These are phyloP conservation scores for Oryctolagus cuniculus DNA, from an alignment of 2,113 vertebrate species.

Conservation along the genomic window DNA sequence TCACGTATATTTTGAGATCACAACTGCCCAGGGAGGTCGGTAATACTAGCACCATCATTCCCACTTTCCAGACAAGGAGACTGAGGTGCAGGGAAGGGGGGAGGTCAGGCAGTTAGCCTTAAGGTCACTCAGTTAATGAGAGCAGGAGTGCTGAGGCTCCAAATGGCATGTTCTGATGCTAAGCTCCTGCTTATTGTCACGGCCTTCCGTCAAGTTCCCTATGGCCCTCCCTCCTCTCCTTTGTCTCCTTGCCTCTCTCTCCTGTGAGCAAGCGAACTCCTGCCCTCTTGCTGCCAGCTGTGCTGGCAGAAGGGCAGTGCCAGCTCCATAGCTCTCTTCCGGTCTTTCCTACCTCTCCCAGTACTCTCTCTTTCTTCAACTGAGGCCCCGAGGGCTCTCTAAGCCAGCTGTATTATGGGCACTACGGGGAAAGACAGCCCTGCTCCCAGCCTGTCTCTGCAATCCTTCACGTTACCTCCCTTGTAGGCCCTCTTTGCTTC, in stretches of 20 bases:
- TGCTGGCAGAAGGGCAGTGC: conserved; percentile 5
- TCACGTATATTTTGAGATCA: conserved; percentile 25
- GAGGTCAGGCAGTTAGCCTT: neutral
- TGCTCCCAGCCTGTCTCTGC: neutral
- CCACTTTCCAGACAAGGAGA: conserved; percentile 57
- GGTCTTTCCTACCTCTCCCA: neutral
- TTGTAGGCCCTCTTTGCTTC: neutral
- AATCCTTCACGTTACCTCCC: neutral
- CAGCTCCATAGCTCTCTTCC: conserved; percentile 36
- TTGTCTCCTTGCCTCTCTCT: conserved; percentile 33
- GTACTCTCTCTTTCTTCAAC: neutral
- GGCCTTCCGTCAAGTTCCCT: neutral
- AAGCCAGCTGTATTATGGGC: neutral
- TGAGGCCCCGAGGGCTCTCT: conserved; percentile 4
- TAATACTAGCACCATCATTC: neutral
- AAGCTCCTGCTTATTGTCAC: neutral
- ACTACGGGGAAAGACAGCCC: neutral
- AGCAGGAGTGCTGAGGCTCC: neutral
- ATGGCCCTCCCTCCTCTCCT: neutral
- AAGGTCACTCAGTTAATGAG: neutral
- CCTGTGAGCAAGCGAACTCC: neutral
- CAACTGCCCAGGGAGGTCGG: neutral
- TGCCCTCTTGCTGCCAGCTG: conserved; percentile 53
- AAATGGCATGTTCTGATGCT: neutral
- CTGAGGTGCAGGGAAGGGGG: neutral